Base-by-base conservation (phyloP, 2,888 invertebrate genomes). In the Dendrolimus houi region DNA sequence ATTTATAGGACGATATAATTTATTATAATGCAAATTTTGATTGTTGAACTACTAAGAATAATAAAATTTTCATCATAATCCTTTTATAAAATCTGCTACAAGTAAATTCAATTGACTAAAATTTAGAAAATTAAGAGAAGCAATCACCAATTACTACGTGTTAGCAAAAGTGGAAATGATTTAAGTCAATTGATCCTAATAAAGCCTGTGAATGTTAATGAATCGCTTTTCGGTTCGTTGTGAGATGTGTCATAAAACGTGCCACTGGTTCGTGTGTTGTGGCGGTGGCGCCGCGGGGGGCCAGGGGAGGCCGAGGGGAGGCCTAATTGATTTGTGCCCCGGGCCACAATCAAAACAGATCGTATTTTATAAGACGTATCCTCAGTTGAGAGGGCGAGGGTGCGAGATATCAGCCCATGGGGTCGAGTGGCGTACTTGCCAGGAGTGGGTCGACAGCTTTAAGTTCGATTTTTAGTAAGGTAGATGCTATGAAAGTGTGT, bases 311-410 rank as follows among this genome's bases (percentile, higher is more conserved):
- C 74, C 77, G 69, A 61, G 74, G 78, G 77, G 86, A 74, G 77
- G 73, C 85, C 89, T 91, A 90, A 90, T 91, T 90, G 91, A 90
- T 91, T 89, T 89, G 91, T 88, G 91, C 91, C 91, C 88, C 86
- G 84, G 91, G 91, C 91, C 88, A 90, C 89, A 91, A 90, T 91
- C 90, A 91, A 91, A 91, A 91, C 91, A 91, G 90, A 90, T 91
- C 91, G 90, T 89, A 89, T 88, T 90, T 90, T 90, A 90, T 88
- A 90, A 89, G 90, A 89, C 80, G 83, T 84, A 89, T 87, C 83
- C 72, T 77, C 71, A 63, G 68, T 65, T 64, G 73, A 76, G 83
- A 80, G 85, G 83, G 86, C 66, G 86, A 83, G 84, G 85, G 84
- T 80, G 78, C 72, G 67, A 63, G 66, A 60, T 61, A 52, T 56